Base-by-base conservation (phyloP, 2,888 invertebrate species). In the Hedychridium roseum region DNA sequence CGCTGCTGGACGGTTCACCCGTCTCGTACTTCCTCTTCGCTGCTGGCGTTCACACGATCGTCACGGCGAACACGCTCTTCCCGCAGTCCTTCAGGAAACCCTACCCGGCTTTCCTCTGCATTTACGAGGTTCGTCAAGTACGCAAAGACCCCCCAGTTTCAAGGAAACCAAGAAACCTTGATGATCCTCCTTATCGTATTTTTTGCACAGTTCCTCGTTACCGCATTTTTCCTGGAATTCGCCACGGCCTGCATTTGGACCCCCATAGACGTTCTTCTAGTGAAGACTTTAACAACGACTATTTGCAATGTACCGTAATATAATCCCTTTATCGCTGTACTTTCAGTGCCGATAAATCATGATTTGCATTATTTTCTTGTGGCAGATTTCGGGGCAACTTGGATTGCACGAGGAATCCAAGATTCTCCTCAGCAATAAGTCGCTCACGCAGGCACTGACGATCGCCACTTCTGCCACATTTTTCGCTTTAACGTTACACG, bases 191-290 rank as follows among this genome's bases (percentile, higher is more conserved):
- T 43, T 47, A 43, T 7, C 0, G 18, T 23, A 9, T 18, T 26
- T 17, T 3, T 1, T 4, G 16, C 31, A 7, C 20, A 75, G 75
- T 73, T 75, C 57, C 23, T 75, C 23, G 68, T 64, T 21, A 64
- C 70, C 3, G 53, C 71, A 0, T 75, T 75, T 42, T 43, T 75
- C 9, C 41, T 75, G 48, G 75, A 75, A 50, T 75, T 74, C 48
- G 46, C 66, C 16, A 43, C 63, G 3, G 65, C 70, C 14, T 75
- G 72, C 41, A 60, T 74, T 27, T 75, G 75, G 75, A 63, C 64
- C n/a, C 73, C 75, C 0, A 62, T 75, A 3, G 67, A 75, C 17
- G 51, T 69, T 11, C 53, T 70, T 2, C 52, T 75, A 9, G 49
- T 68, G 23, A 64, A 60, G 6, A 69, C 62, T 1, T 27, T 71